phyloP scores from a whole-genome alignment of 1,140 invertebrate species.

The Drosophila trapezifrons region DNA sequence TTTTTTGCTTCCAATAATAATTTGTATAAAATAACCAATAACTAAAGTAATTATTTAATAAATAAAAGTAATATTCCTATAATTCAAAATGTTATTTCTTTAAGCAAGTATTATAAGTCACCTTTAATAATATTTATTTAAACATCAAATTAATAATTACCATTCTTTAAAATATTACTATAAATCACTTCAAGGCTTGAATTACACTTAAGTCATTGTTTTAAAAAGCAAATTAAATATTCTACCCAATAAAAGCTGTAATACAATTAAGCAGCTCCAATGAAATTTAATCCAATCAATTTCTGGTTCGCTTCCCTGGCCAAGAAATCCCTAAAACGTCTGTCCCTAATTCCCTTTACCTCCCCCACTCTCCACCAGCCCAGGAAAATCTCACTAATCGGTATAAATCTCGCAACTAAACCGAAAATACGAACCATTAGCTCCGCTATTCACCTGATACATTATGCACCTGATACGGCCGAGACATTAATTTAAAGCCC shows the following conservation, averaged over 20 bases:
- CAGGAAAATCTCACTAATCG: conserved; percentile 33
- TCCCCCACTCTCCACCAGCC: background rate
- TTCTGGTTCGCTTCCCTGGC: conserved; percentile 6
- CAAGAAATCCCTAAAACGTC: conserved; percentile 4
- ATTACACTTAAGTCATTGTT: too few relatives aligned
- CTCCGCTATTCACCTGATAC: conserved; percentile 36
- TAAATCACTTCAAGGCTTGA: background rate
- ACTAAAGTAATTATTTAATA: too few relatives aligned
- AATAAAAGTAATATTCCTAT: too few relatives aligned
- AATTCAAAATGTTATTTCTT: too few relatives aligned
- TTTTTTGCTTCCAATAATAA: too few relatives aligned
- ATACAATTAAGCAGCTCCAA: background rate
- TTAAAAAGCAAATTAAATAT: background rate
- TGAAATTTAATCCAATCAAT: conserved; percentile 25
- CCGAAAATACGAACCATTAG: conserved; percentile 49
- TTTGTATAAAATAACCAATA: too few relatives aligned
- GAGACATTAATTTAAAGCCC: conserved; percentile 56
- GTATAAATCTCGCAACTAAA: conserved; percentile 56
- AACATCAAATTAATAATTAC: too few relatives aligned
- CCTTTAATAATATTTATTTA: too few relatives aligned
- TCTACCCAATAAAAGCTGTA: background rate
- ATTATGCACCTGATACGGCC: conserved; percentile 43
- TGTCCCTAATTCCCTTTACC: conserved; percentile 6
- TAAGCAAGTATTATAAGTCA: too few relatives aligned
- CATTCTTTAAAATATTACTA: background rate